Conservation (phyloP, 2,113 vertebrate genomes). For the Macaca nemestrina region DNA sequence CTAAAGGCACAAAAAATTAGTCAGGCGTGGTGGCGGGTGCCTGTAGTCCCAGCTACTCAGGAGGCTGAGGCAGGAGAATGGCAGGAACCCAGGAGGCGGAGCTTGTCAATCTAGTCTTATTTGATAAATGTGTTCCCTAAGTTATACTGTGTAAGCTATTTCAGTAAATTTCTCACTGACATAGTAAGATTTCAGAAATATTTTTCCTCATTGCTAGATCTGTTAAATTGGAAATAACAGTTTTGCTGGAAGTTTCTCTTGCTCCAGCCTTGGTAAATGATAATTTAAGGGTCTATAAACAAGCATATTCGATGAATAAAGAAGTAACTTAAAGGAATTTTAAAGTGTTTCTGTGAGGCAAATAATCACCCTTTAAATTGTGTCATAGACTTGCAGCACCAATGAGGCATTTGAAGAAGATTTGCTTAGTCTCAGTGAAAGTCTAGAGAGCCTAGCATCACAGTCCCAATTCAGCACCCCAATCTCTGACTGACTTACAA, state of each 20-base stretch:
- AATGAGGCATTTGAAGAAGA: background rate
- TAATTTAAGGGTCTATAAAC: constrained; percentile 17
- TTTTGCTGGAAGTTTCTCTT: constrained; percentile 20
- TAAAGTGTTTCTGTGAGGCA: background rate
- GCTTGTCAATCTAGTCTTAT: background rate
- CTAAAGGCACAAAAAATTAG: too few relatives aligned
- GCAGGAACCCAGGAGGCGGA: too few relatives aligned
- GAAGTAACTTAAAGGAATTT: constrained; percentile 5
- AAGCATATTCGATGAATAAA: constrained; percentile 5
- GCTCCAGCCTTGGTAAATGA: background rate
- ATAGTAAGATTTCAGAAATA: background rate
- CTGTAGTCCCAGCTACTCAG: too few relatives aligned
- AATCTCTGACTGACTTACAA: background rate
- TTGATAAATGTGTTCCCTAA: background rate
- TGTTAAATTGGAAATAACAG: constrained; percentile 33
- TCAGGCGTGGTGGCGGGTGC: too few relatives aligned
- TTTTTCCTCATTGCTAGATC: background rate
- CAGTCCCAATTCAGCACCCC: background rate
- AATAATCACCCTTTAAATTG: constrained; percentile 6
- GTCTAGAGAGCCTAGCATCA: background rate
- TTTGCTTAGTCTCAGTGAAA: background rate
- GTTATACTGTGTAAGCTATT: background rate
- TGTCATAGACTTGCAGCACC: background rate
- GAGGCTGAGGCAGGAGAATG: too few relatives aligned
- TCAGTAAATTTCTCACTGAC: background rate